phyloP scores from a whole-genome alignment of 2,888 invertebrate species.

The Drosophila gaucha region DNA sequence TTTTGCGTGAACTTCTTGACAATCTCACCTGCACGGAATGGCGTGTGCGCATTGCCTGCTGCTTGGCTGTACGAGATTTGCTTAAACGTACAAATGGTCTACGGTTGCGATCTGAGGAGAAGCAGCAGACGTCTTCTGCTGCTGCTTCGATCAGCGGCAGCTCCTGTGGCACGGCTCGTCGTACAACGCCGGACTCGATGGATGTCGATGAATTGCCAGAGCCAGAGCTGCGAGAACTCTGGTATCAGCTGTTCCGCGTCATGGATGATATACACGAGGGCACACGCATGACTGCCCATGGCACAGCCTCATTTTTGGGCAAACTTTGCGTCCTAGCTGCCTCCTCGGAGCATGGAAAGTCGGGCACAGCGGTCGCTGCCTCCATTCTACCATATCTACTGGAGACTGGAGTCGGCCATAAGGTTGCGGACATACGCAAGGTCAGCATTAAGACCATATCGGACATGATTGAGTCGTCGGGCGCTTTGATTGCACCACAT shows the following conservation, averaged over 20 bases:
- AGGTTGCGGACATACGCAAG: slow-evolving; percentile 91
- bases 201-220: slow-evolving; percentile 82
- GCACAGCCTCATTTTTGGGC: slow-evolving; percentile 89
- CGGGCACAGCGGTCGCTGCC: slow-evolving; percentile 89
- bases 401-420: slow-evolving; percentile 91
- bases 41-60: slow-evolving; percentile 96
- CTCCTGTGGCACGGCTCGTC: slow-evolving; percentile 18
- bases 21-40: slow-evolving; percentile 94
- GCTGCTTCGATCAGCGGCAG: background rate
- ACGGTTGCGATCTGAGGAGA: slow-evolving; percentile 81
- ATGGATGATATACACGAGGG: slow-evolving; percentile 98
- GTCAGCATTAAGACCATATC: slow-evolving; percentile 94
- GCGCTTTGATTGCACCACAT: slow-evolving; percentile 92
- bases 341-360: slow-evolving; percentile 88
- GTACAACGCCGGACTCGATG: slow-evolving; percentile 50
- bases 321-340: slow-evolving; percentile 92
- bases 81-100: slow-evolving; percentile 87
- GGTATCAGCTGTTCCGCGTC: slow-evolving; percentile 94
- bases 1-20: slow-evolving; percentile 90
- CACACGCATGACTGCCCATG: slow-evolving; percentile 90
- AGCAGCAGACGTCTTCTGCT: slow-evolving; percentile 3
- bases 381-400: slow-evolving; percentile 92
- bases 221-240: slow-evolving; percentile 85
- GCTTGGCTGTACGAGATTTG: slow-evolving; percentile 93
- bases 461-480: slow-evolving; percentile 93